phyloP scores from a whole-genome alignment of 2,888 invertebrate species.

The Hemaris fuciformis region DNA sequence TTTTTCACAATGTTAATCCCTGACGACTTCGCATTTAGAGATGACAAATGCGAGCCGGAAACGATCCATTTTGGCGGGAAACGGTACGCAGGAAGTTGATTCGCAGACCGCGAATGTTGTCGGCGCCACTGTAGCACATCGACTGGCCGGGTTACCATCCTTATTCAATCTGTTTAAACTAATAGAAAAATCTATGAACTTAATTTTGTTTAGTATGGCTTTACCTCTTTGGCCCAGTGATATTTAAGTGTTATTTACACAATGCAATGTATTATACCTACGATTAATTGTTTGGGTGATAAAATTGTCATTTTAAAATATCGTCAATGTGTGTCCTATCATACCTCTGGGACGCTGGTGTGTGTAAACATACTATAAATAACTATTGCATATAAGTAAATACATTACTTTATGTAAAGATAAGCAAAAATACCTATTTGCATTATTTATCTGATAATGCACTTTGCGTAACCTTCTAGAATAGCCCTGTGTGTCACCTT shows the following conservation, averaged over 20 bases:
- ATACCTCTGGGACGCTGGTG: no score
- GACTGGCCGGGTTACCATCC: constrained; percentile 39
- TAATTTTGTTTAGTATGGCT: neutral
- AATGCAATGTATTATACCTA: no score
- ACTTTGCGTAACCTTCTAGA: neutral
- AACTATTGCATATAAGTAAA: no score
- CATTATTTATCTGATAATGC: neutral
- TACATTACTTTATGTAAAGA: no score
- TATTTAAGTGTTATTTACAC: no score
- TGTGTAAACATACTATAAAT: no score
- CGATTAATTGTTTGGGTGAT: no score
- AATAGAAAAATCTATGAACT: neutral
- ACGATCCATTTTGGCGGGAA: constrained; percentile 80
- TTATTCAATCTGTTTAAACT: constrained; percentile 1
- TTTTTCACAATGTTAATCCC: constrained; percentile 1
- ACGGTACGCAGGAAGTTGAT: constrained; percentile 77
- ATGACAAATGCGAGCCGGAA: constrained; percentile 80
- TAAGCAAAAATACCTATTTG: neutral
- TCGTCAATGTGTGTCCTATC: no score
- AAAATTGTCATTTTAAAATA: no score
- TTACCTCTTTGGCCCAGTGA: no score
- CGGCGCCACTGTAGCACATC: constrained; percentile 60
- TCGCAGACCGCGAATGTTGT: constrained; percentile 76
- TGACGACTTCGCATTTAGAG: constrained; percentile 53
- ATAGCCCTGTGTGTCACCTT: neutral